Evolutionary conservation across 2,888 invertebrate species (phyloP), one percentile per base, ranked within the genome.

Genomic region (Antheraea yamamai): DNA sequence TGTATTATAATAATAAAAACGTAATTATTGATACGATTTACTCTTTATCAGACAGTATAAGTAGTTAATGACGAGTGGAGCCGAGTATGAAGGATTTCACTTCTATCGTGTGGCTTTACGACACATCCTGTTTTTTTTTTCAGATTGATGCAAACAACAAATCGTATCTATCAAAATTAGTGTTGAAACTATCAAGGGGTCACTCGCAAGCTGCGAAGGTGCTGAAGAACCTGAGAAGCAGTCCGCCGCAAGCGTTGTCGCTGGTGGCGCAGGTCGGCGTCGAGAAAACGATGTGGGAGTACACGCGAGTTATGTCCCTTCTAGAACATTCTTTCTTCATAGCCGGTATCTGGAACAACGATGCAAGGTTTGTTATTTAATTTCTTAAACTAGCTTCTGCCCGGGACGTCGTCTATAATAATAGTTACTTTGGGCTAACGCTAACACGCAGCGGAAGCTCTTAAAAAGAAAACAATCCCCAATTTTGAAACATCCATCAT

Each of bases 111-210:
- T 39, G 35, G 4, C 7, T 39, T 39, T 7, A 39, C 35, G 35
- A 7, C 35, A 39, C 7, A 39, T 4, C 4, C 4, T 7, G 7
- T 6, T 58, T 4, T n/a, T 20, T 58, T 20, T 73, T 61, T 52
- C 88, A 95, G 95, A 95, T 95, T 74, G 95, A 95, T 73, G 93
- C 94, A 0, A 94, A 92, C 85, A 95, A 95, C 83, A 95, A 94
- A 68, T 93, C 92, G 0, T 93, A 92, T 77, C 79, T 95, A 39
- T 93, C 94, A 0, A 94, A 94, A 75, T 76, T 95, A 12, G 94
- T 95, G 0, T 85, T 95, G 1, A 94, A 94, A 77, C 82, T 95
- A 0, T 94, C 95, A 0, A 83, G 95, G 0, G 95, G 95, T 0
- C 94, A 94, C 78, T 95, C 95, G 0, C 95, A 94, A 81, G 87